Conservation (phyloP, 2,888 invertebrate genomes). For the Arctia plantaginis region DNA sequence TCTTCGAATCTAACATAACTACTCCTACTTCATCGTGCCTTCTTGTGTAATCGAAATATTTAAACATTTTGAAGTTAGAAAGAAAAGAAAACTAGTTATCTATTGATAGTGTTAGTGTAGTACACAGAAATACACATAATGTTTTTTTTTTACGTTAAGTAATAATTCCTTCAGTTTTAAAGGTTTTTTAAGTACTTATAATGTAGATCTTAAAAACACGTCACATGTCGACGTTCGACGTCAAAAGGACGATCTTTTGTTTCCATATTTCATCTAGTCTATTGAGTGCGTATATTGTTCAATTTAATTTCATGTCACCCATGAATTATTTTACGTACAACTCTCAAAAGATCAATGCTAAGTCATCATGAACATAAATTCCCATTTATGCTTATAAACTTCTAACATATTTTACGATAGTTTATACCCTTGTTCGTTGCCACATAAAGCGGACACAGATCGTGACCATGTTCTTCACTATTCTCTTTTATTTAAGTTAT, state of each 20-base stretch:
- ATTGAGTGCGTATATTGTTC: conserved; percentile 35
- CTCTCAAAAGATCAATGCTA: conserved; percentile 45
- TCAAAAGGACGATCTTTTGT: conserved; percentile 24
- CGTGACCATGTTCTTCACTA: conserved; percentile 25
- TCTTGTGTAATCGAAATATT: too few relatives aligned
- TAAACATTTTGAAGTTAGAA: too few relatives aligned
- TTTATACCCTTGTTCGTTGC: conserved; percentile 47
- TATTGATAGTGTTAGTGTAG: too few relatives aligned
- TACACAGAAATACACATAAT: too few relatives aligned
- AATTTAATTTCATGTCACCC: conserved; percentile 35
- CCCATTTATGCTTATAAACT: conserved; percentile 41
- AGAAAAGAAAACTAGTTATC: too few relatives aligned
- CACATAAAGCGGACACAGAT: conserved; percentile 45
- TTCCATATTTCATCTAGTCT: conserved; percentile 19
- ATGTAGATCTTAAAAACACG: neutral
- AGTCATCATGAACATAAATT: conserved; percentile 50
- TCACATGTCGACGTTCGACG: neutral
- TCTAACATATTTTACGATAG: conserved; percentile 44
- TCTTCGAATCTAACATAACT: neutral
- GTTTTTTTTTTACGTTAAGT: too few relatives aligned
- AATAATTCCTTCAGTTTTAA: too few relatives aligned
- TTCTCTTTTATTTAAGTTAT: conserved; percentile 24
- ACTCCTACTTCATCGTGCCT: neutral
- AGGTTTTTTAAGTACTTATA: neutral
- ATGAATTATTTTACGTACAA: conserved; percentile 42